Evolutionary conservation across 2,888 invertebrate species (phyloP).

Genomic region (Archaeoteleia sp.): DNA sequence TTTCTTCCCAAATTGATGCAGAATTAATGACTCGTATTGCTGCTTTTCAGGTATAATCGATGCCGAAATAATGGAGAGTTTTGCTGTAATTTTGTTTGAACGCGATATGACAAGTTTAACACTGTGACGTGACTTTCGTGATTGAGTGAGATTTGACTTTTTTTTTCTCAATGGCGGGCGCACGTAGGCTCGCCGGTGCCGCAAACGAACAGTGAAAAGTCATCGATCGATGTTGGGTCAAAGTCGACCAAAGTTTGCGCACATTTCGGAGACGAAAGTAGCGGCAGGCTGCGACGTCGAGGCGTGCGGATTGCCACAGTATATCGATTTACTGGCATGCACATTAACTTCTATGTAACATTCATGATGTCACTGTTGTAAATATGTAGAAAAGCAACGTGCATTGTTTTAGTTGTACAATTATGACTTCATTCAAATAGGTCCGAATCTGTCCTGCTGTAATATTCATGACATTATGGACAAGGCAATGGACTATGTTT

Average conservation of each 20-base stretch:
- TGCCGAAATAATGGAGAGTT: no score
- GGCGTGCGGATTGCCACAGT: constrained; percentile 32
- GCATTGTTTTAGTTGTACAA: no score
- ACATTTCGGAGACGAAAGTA: constrained; percentile 33
- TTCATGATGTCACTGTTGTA: constrained; percentile 5
- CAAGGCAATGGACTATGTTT: no score
- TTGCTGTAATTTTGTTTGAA: no score
- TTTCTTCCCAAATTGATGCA: no score
- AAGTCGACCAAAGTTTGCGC: constrained; percentile 38
- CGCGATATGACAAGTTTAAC: neutral
- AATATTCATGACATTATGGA: no score
- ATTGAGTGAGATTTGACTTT: no score
- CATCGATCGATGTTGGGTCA: constrained; percentile 38
- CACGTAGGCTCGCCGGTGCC: neutral
- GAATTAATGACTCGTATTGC: no score
- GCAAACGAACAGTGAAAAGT: constrained; percentile 18
- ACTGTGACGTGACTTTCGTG: neutral
- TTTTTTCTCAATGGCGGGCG: neutral
- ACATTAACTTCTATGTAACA: constrained; percentile 13
- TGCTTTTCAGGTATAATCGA: no score
- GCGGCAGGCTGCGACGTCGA: constrained; percentile 13
- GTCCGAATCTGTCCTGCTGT: no score
- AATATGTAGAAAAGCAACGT: neutral
- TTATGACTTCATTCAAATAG: no score
- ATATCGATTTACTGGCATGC: constrained; percentile 32